phyloP scores from a whole-genome alignment of 2,888 invertebrate genomes.

The Scaptomyza tumidula region DNA sequence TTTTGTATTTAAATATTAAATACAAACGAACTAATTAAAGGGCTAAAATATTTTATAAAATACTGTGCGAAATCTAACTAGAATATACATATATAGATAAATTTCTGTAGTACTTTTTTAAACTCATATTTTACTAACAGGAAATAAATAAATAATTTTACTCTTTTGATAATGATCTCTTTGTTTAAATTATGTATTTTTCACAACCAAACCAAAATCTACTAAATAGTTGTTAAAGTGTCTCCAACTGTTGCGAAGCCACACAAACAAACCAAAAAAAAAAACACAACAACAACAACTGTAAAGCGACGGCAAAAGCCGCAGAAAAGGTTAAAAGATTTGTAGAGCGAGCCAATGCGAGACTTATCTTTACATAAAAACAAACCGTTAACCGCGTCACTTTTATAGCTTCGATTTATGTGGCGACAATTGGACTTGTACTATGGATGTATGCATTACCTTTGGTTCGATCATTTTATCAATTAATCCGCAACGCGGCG shows the following conservation, averaged over 20 bases:
- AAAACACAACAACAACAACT: slow-evolving; percentile 16
- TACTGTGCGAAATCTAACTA: too few relatives aligned
- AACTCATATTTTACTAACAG: too few relatives aligned
- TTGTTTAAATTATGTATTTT: too few relatives aligned
- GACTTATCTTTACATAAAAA: too few relatives aligned
- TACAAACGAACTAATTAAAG: too few relatives aligned
- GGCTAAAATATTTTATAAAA: too few relatives aligned
- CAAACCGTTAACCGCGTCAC: slow-evolving; percentile 56
- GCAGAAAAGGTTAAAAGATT: slow-evolving; percentile 19
- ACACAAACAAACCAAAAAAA: slow-evolving; percentile 37
- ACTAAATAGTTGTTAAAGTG: background rate
- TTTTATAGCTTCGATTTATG: slow-evolving; percentile 63
- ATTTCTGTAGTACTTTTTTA: too few relatives aligned
- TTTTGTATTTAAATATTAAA: too few relatives aligned
- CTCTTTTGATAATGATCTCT: background rate
- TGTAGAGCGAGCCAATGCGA: slow-evolving; percentile 5
- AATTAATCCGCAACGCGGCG: slow-evolving; percentile 85
- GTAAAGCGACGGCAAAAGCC: slow-evolving; percentile 48
- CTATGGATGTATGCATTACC: slow-evolving; percentile 69
- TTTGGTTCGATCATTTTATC: slow-evolving; percentile 85
- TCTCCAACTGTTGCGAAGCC: slow-evolving; percentile 39
- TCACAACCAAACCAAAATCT: too few relatives aligned
- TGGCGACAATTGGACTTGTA: slow-evolving; percentile 4
- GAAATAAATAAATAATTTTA: too few relatives aligned
- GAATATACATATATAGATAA: too few relatives aligned